Base-by-base conservation (phyloP, 2,888 invertebrate genomes). In the Pedicia rivosa region DNA sequence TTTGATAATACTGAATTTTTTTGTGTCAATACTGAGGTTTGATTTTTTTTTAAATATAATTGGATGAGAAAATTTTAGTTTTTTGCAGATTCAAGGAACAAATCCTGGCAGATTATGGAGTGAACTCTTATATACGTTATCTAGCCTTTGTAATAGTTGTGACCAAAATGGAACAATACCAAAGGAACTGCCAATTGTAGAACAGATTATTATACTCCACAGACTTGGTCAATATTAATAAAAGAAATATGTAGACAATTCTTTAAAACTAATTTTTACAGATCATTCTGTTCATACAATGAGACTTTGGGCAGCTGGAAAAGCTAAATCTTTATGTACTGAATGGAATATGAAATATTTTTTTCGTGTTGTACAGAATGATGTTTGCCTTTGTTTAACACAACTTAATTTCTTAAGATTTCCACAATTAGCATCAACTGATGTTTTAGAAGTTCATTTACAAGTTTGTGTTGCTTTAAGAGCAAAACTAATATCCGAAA, bases 221-320 rank as follows among this genome's bases (percentile, higher is more conserved):
- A 48, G 59, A 37, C 45, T 60, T 30, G 59, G 59, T 57, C 42
- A 41, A 42, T n/a, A n/a, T n/a, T n/a, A n/a, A n/a, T n/a, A n/a
- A n/a, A n/a, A n/a, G n/a, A n/a, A n/a, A n/a, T n/a, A n/a, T n/a
- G n/a, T n/a, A n/a, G n/a, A n/a, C n/a, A n/a, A n/a, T 9, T 10
- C 19, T 33, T 19, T 34, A 28, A 16, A 9, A 16, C n/a, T 12
- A 30, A 32, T 19, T 25, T 35, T 49, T 48, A 40, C 52, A 78
- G 82, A 82, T 63, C 82, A 82, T 51, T 78, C 81, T 1, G 70
- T 83, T 27, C 84, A 86, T 53, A 79, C 78, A 0, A 78, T 76
- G 53, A 68, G 83, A 24, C 61, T 83, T 6, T 84, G 84, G 84
- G 77, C 79, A 27, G 62, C 74, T 31, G 72, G 74, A 14, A 78